Evolutionary conservation across 2,888 invertebrate species (phyloP).

Genomic region (Scrobipalpa costella): DNA sequence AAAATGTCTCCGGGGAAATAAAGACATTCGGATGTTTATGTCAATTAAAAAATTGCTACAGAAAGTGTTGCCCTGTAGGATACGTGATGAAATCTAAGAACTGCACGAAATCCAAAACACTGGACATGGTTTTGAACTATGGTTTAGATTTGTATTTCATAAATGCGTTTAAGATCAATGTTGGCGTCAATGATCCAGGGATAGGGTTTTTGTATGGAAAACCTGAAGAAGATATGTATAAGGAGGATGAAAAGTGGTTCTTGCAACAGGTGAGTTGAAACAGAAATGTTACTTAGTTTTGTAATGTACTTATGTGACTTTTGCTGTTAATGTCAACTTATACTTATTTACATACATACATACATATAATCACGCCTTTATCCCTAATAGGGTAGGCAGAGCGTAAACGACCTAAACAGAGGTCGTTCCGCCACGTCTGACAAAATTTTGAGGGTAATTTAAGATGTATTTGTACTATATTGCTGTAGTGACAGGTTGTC

Average conservation of each 20-base stretch:
- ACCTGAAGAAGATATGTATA: constrained; percentile 45
- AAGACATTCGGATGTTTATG: constrained; percentile 62
- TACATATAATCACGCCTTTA: too few species aligned
- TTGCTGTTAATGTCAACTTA: too few species aligned
- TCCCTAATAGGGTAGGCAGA: too few species aligned
- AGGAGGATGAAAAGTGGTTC: constrained; percentile 51
- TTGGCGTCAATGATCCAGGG: constrained; percentile 40
- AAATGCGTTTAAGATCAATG: constrained; percentile 39
- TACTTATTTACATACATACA: too few species aligned
- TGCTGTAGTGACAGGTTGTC: too few species aligned
- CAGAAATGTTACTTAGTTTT: too few species aligned
- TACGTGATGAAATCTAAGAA: constrained; percentile 36
- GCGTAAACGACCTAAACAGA: too few species aligned
- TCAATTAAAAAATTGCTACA: constrained; percentile 52
- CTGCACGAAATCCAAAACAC: constrained; percentile 42
- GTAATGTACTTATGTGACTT: too few species aligned
- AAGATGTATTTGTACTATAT: too few species aligned
- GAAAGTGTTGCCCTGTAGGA: constrained; percentile 65
- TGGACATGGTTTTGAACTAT: constrained; percentile 44
- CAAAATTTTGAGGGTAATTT: too few species aligned
- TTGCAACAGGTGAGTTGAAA: constrained; percentile 55
- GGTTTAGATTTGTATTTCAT: constrained; percentile 49
- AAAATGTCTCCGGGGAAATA: constrained; percentile 48
- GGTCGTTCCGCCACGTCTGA: too few species aligned
- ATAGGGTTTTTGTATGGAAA: constrained; percentile 46